Evolutionary conservation across 2,888 invertebrate species (phyloP).

Genomic region (Rhopalosiphum nymphaeae): DNA sequence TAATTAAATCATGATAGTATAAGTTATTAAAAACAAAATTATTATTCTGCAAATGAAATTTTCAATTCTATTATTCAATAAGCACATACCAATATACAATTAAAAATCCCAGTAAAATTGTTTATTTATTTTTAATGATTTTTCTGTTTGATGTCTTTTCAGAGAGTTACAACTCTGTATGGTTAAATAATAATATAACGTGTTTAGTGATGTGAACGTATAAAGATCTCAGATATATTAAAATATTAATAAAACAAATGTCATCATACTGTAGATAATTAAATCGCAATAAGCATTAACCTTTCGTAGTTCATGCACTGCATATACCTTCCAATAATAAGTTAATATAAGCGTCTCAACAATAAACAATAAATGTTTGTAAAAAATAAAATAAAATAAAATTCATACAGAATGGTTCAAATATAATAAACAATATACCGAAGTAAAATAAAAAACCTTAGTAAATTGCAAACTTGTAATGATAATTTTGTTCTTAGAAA

Average conservation of each 20-base stretch:
- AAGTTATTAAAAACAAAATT: neutral
- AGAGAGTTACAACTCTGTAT: too few relatives aligned
- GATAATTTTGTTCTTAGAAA: conserved; percentile 3
- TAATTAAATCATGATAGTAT: neutral
- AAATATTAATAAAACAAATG: conserved; percentile 23
- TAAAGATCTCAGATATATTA: neutral
- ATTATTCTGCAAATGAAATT: neutral
- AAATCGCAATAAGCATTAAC: conserved; percentile 10
- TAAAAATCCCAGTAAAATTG: neutral
- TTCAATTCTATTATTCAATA: neutral
- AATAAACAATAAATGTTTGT: conserved; percentile 9
- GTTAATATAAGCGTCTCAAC: neutral
- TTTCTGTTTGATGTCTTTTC: neutral
- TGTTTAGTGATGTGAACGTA: neutral
- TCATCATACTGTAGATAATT: neutral
- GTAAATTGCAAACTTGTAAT: neutral
- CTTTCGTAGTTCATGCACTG: neutral
- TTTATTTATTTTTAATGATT: conserved; percentile 32
- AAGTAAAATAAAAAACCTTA: neutral
- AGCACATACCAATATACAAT: neutral
- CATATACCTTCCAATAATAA: neutral
- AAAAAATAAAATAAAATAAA: conserved; percentile 23
- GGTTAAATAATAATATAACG: neutral
- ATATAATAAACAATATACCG: neutral
- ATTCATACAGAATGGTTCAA: neutral